phyloP scores from a whole-genome alignment of 2,888 invertebrate species.

The Idaea biselata region DNA sequence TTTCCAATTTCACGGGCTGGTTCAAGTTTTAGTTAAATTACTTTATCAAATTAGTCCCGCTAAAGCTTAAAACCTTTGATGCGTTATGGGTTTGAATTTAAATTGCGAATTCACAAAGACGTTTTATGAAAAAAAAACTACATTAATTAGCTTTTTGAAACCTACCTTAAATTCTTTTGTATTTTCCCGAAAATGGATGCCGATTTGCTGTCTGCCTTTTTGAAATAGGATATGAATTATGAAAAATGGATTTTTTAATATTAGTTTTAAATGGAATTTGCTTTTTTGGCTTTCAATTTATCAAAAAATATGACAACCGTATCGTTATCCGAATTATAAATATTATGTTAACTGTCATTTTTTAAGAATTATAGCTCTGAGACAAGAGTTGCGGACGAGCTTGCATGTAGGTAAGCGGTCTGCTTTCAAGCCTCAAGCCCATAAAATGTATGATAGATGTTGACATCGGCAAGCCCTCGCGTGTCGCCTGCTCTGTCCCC shows the following conservation, averaged over 20 bases:
- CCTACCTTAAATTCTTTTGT: background rate
- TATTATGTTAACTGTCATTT: conserved; percentile 20
- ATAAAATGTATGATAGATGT: conserved; percentile 77
- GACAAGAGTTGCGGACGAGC: conserved; percentile 44
- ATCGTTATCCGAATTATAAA: conserved; percentile 16
- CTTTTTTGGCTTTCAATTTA: background rate
- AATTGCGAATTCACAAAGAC: background rate
- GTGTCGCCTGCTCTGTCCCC: conserved; percentile 72
- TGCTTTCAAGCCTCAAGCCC: conserved; percentile 62
- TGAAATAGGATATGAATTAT: background rate
- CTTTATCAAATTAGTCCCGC: conserved; percentile 11
- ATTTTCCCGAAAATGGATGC: background rate
- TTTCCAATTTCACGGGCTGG: conserved; percentile 54
- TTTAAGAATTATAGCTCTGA: conserved; percentile 32
- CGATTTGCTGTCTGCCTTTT: background rate
- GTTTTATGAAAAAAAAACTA: conserved; percentile 10
- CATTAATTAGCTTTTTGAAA: conserved; percentile 3
- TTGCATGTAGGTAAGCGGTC: conserved; percentile 64
- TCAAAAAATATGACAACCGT: conserved; percentile 8
- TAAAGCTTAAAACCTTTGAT: background rate
- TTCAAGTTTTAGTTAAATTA: conserved; percentile 22
- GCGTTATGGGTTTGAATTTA: background rate
- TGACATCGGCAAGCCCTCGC: conserved; percentile 71
- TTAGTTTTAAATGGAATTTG: background rate
- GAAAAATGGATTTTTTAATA: background rate